A percentile compares a stretch with the other conserved stretches of the same genome.
phyloP scores from a whole-genome alignment of 2,797 vertebrate species.

The Sebastolobus altivelis region DNA sequence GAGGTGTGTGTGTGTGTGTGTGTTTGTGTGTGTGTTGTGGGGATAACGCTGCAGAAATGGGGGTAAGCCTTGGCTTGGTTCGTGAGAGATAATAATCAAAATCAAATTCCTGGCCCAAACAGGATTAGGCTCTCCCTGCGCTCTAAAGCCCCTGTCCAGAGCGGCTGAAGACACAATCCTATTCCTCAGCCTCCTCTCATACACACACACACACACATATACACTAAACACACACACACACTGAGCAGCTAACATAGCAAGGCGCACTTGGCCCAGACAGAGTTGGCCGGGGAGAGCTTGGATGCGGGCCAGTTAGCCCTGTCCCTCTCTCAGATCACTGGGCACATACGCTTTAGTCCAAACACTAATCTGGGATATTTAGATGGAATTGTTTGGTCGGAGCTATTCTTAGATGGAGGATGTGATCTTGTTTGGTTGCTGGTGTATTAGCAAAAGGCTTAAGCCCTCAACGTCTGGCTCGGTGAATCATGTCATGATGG shows the following conservation, averaged over 20 bases:
- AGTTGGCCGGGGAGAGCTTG: slow-evolving; percentile 60
- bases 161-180: slow-evolving; percentile 80
- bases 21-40: slow-evolving; percentile 58
- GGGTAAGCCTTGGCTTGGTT: slow-evolving; percentile 80
- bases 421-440: slow-evolving; percentile 65
- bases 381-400: slow-evolving; percentile 74
- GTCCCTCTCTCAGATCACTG: slow-evolving; percentile 72
- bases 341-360: slow-evolving; percentile 70
- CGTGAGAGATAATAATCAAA: slow-evolving; percentile 86
- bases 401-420: slow-evolving; percentile 74
- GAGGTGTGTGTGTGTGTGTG: slow-evolving; percentile 38
- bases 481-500: slow-evolving; percentile 48
- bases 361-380: slow-evolving; percentile 79
- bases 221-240: slow-evolving; percentile 33
- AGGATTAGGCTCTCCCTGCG: slow-evolving; percentile 81
- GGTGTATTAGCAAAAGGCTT: slow-evolving; percentile 65
- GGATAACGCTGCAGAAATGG: slow-evolving; percentile 75
- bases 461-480: slow-evolving; percentile 56
- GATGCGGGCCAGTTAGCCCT: slow-evolving; percentile 67
- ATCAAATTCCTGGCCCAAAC: slow-evolving; percentile 85
- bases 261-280: slow-evolving; percentile 53
- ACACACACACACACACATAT: slow-evolving; percentile 18
- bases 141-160: slow-evolving; percentile 79
- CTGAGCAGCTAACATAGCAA: slow-evolving; percentile 55
- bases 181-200: slow-evolving; percentile 66